Evolutionary conservation across 1,140 invertebrate genomes (phyloP).

Genomic region (Caenorhabditis inopinata): DNA sequence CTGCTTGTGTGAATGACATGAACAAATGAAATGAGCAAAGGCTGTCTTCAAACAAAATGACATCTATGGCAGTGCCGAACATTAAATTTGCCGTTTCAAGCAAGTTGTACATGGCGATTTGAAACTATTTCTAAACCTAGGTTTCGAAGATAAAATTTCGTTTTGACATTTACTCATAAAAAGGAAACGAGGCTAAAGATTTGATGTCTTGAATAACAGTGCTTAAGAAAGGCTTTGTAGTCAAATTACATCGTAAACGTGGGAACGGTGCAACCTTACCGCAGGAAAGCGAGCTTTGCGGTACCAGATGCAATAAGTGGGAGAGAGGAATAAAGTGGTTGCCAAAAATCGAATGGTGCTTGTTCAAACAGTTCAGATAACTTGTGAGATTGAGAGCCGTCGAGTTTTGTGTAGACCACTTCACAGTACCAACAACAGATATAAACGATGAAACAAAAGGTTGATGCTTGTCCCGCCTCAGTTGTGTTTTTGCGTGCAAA

Average conservation of each 20-base stretch:
- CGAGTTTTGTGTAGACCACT: slow-evolving; percentile 32
- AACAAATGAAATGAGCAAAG: no score
- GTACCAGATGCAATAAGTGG: no score
- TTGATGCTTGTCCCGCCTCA: background rate
- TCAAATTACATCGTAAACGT: slow-evolving; percentile 26
- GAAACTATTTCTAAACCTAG: no score
- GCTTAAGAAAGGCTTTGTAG: background rate
- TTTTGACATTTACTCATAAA: background rate
- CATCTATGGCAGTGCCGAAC: no score
- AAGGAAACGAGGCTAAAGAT: background rate
- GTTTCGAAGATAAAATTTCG: no score
- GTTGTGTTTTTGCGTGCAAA: slow-evolving; percentile 19
- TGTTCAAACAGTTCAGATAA: slow-evolving; percentile 31
- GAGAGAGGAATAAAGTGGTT: background rate
- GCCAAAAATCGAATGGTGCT: slow-evolving; percentile 27
- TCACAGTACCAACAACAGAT: background rate
- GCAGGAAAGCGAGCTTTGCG: slow-evolving; percentile 17
- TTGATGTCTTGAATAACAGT: slow-evolving; percentile 16
- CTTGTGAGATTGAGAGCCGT: slow-evolving; percentile 27
- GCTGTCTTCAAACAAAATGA: no score
- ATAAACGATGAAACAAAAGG: background rate
- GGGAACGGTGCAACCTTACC: slow-evolving; percentile 1
- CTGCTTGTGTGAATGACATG: no score
- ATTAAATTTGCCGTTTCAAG: no score
- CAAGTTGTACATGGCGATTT: no score